Evolutionary conservation across 2,888 invertebrate species (phyloP).

Genomic region (Drosophila gaucha): DNA sequence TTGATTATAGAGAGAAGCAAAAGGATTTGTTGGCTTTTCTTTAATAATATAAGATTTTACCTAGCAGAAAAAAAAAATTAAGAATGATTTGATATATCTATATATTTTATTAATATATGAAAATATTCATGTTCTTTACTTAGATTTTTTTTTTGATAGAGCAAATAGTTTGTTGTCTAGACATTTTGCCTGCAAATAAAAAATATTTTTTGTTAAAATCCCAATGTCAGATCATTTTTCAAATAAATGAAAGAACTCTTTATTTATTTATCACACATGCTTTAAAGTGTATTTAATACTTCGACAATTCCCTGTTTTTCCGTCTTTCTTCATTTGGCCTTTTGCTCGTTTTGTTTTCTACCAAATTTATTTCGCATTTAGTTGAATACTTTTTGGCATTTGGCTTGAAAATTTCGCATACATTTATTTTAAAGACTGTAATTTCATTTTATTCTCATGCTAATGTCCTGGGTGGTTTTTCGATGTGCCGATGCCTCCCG

Average conservation of each 20-base stretch:
- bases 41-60: too few relatives aligned
- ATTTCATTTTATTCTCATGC: slow-evolving; percentile 76
- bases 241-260: too few relatives aligned
- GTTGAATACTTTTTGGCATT: slow-evolving; percentile 75
- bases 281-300: slow-evolving; percentile 10
- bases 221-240: too few relatives aligned
- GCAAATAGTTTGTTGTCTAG: too few relatives aligned
- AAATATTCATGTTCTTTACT: too few relatives aligned
- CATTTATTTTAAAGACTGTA: slow-evolving; percentile 79
- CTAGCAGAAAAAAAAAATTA: too few relatives aligned
- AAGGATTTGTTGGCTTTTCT: too few relatives aligned
- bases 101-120: too few relatives aligned
- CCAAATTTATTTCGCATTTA: slow-evolving; percentile 78
- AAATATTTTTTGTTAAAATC: too few relatives aligned
- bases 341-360: slow-evolving; percentile 62
- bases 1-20: neutral
- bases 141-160: too few relatives aligned
- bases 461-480: slow-evolving; percentile 51
- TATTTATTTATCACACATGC: neutral
- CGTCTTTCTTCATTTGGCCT: neutral
- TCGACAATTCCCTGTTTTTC: neutral
- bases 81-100: too few relatives aligned
- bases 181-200: too few relatives aligned
- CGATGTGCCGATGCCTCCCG: slow-evolving; percentile 16
- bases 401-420: slow-evolving; percentile 69